These are phyloP conservation scores for Stenolophus ochropezus DNA, from an alignment of 2,888 invertebrate species.

Conservation along the genomic window DNA sequence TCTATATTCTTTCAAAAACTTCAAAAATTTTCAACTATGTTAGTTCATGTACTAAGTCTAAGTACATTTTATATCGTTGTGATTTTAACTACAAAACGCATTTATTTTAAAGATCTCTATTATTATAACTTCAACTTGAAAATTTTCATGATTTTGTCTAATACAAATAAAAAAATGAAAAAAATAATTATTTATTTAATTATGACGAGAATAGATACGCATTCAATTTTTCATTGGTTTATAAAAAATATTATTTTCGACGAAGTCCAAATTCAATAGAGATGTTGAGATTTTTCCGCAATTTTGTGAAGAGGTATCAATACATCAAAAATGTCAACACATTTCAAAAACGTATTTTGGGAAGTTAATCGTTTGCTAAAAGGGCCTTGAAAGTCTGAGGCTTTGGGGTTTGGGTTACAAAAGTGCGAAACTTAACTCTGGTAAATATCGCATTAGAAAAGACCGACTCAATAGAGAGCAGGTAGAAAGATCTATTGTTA, in stretches of 20 bases:
- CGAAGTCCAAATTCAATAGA: not conserved
- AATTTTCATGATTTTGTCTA: too few relatives aligned
- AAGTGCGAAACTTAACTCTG: slow-evolving; percentile 45
- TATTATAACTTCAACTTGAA: too few relatives aligned
- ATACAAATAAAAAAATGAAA: too few relatives aligned
- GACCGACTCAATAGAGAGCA: not conserved
- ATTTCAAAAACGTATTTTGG: not conserved
- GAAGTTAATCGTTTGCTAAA: slow-evolving; percentile 48
- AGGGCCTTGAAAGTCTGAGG: not conserved
- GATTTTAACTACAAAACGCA: too few relatives aligned
- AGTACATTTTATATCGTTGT: too few relatives aligned
- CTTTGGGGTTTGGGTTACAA: slow-evolving; percentile 35
- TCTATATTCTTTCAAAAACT: too few relatives aligned
- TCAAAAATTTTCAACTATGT: too few relatives aligned
- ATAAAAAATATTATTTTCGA: not conserved
- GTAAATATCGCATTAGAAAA: slow-evolving; percentile 54
- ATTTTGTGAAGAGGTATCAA: slow-evolving; percentile 8
- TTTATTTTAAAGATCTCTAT: too few relatives aligned
- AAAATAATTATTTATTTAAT: too few relatives aligned
- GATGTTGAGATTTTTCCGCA: not conserved
- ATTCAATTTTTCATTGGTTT: too few relatives aligned
- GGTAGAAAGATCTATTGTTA: slow-evolving; percentile 41
- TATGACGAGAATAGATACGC: too few relatives aligned
- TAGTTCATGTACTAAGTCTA: too few relatives aligned
- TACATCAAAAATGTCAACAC: slow-evolving; percentile 47